phyloP scores from a whole-genome alignment of 2,888 invertebrate genomes.

The Drosophila eohydei region DNA sequence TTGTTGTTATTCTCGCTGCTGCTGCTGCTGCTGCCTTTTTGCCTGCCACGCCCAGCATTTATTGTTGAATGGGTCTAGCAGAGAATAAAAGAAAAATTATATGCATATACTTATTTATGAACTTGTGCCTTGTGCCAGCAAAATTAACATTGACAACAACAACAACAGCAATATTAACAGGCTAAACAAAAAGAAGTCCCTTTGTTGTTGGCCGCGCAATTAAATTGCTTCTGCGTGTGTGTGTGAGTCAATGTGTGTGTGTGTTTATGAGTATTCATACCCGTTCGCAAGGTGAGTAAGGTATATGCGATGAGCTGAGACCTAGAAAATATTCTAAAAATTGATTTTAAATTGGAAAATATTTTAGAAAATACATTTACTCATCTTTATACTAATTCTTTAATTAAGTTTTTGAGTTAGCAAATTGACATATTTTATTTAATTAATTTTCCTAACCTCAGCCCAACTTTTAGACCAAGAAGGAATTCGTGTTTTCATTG shows the following conservation, averaged over 20 bases:
- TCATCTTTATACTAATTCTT: no score
- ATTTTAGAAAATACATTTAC: not conserved
- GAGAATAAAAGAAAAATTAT: constrained; percentile 55
- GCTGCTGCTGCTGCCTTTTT: constrained; percentile 40
- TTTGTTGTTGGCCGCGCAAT: constrained; percentile 70
- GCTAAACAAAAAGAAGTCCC: constrained; percentile 36
- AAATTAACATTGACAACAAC: constrained; percentile 75
- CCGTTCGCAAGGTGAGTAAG: not conserved
- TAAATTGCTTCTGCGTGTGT: constrained; percentile 66
- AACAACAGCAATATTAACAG: constrained; percentile 30
- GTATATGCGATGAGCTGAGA: not conserved
- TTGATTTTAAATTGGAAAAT: not conserved
- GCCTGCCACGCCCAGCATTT: constrained; percentile 38
- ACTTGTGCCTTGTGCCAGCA: constrained; percentile 65
- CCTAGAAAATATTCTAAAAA: not conserved
- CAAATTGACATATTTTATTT: not conserved
- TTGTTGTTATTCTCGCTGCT: constrained; percentile 27
- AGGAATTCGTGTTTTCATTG: no score
- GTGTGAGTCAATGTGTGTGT: constrained; percentile 19
- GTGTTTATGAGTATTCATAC: constrained; percentile 18
- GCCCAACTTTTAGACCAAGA: not conserved
- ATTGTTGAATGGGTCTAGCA: constrained; percentile 41
- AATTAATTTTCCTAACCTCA: not conserved
- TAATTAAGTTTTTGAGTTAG: no score
- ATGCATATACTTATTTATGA: constrained; percentile 75